phyloP scores from a whole-genome alignment of 2,113 vertebrate species.

The Scophthalmus maximus region DNA sequence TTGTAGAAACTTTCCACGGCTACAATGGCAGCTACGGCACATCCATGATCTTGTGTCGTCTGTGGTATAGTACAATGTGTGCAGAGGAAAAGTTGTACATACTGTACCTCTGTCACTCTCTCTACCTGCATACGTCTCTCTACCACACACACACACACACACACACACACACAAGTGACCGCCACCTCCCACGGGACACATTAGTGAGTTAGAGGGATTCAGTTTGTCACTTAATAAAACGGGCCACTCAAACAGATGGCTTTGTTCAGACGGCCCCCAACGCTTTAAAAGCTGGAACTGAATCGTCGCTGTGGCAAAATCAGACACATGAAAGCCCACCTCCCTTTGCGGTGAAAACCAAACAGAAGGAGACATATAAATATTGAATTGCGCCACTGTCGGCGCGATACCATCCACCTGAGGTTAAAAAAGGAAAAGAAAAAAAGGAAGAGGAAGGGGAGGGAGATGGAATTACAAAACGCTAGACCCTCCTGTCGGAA shows the following conservation, averaged over 20 bases:
- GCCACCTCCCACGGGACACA: constrained; percentile 68
- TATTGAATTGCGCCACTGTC: constrained; percentile 68
- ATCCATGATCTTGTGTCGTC: neutral
- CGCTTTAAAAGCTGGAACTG: constrained; percentile 67
- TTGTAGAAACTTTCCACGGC: constrained; percentile 38
- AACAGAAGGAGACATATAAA: constrained; percentile 75
- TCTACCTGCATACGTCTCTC: constrained; percentile 12
- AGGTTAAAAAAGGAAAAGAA: constrained; percentile 8
- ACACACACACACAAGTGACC: constrained; percentile 29
- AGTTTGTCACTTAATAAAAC: constrained; percentile 83
- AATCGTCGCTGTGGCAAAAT: constrained; percentile 62
- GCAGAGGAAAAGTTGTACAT: constrained; percentile 14
- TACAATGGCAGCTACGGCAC: constrained; percentile 16
- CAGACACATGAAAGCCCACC: constrained; percentile 61
- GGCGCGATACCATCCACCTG: constrained; percentile 34
- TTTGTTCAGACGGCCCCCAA: constrained; percentile 65
- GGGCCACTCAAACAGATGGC: constrained; percentile 79
- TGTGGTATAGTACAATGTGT: constrained; percentile 35
- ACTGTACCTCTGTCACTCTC: neutral
- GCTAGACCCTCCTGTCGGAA: constrained; percentile 36
- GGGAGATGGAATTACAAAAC: constrained; percentile 40
- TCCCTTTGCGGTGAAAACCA: constrained; percentile 53
- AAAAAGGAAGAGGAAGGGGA: neutral
- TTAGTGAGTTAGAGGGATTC: constrained; percentile 75
- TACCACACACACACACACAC: constrained; percentile 19